Conservation (phyloP, 2,113 vertebrate species). For the Nothocercus julius region DNA sequence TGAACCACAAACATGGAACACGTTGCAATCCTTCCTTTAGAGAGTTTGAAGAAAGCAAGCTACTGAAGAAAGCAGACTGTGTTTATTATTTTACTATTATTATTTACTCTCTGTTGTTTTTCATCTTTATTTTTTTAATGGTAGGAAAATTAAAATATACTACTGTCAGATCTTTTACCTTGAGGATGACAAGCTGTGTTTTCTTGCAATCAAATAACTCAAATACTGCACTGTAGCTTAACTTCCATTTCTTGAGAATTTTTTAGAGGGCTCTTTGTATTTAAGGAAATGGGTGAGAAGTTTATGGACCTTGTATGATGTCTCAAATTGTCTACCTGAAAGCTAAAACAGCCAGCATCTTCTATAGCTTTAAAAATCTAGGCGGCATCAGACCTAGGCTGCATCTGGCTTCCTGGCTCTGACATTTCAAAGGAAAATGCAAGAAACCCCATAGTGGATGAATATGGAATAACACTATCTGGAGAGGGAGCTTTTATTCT, state of each 20-base stretch:
- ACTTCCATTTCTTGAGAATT: neutral
- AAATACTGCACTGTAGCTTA: neutral
- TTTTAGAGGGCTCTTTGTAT: neutral
- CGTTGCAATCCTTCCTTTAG: conserved; percentile 6
- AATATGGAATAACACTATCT: conserved; percentile 24
- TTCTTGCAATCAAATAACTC: neutral
- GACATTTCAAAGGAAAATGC: conserved; percentile 45
- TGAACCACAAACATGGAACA: conserved; percentile 18
- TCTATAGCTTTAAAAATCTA: neutral
- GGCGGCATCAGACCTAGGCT: neutral
- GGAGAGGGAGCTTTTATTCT: neutral
- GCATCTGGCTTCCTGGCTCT: neutral
- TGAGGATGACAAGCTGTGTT: neutral
- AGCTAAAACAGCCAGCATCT: neutral
- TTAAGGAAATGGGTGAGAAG: neutral
- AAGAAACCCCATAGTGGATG: conserved; percentile 63
- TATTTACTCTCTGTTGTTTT: neutral
- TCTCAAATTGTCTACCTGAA: neutral
- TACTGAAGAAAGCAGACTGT: neutral
- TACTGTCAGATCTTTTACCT: neutral
- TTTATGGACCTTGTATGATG: neutral
- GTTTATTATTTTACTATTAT: neutral
- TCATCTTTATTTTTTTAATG: neutral
- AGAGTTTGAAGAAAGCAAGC: neutral
- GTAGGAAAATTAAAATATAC: neutral